A percentile compares a stretch with the other conserved stretches of the same genome.
phyloP scores from a whole-genome alignment of 2,113 vertebrate species.

The Elaphurus davidianus region DNA sequence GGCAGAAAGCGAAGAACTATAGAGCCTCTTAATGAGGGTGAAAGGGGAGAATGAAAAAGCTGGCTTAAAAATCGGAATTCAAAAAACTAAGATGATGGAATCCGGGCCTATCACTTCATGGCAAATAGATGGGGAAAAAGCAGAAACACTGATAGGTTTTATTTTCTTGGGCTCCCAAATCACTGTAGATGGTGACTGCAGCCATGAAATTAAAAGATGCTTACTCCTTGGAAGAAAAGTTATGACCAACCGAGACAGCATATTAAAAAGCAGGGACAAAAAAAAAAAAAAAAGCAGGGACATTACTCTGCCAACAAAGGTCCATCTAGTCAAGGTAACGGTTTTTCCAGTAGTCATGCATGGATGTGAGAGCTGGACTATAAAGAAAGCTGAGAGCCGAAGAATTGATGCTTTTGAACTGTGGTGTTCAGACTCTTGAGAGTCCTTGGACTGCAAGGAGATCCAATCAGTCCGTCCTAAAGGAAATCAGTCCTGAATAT shows the following conservation, averaged over 20 bases:
- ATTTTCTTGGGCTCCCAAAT: not conserved
- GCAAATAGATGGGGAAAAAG: not conserved
- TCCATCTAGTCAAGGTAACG: not conserved
- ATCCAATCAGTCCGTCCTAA: not conserved
- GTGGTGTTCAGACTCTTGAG: not conserved
- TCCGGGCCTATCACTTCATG: not conserved
- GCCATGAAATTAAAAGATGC: not conserved
- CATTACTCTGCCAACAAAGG: not conserved
- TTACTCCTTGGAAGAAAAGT: not conserved
- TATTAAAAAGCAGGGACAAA: not conserved
- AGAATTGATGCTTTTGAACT: not conserved
- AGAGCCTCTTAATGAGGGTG: not conserved
- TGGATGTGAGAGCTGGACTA: not conserved
- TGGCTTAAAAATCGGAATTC: not conserved
- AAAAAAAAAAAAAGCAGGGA: not conserved
- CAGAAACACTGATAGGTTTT: not conserved
- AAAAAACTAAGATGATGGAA: not conserved
- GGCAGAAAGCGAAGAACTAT: not conserved
- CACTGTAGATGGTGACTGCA: not conserved
- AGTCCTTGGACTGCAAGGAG: not conserved
- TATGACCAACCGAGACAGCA: not conserved
- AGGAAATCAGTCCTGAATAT: not conserved
- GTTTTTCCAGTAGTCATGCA: not conserved
- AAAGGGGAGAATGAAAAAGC: not conserved
- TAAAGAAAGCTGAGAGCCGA: not conserved